phyloP scores from a whole-genome alignment of 30 jellyfish, hydroid and myxozoan species.

The Cassiopea xamachana region DNA sequence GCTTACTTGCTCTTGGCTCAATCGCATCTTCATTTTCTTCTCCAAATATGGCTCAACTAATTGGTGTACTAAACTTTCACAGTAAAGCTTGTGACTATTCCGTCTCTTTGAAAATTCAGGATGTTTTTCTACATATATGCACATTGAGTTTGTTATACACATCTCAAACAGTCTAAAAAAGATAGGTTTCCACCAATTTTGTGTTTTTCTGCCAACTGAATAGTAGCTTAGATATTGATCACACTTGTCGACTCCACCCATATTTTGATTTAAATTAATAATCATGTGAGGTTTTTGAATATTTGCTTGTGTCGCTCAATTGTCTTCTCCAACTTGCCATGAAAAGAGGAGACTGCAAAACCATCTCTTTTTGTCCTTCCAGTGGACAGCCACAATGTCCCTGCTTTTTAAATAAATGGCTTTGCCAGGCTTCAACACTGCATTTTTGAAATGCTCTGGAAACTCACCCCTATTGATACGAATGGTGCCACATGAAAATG shows the following conservation, averaged over 20 bases:
- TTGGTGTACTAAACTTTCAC: neutral
- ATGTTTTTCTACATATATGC: conserved; percentile 22
- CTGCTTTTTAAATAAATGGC: neutral
- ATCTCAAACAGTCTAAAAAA: conserved; percentile 60
- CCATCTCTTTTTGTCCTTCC: conserved; percentile 42
- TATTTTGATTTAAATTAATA: neutral
- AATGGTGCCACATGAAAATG: conserved; percentile 47
- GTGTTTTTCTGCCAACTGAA: conserved; percentile 8
- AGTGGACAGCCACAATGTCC: conserved; percentile 39
- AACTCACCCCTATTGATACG: conserved; percentile 41
- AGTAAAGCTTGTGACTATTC: conserved; percentile 3
- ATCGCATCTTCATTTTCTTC: neutral
- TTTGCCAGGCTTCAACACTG: conserved; percentile 15
- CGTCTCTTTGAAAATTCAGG: conserved; percentile 28
- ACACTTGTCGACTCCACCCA: conserved; percentile 35
- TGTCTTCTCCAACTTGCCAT: neutral
- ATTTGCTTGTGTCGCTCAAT: neutral
- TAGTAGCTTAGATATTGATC: conserved; percentile 4
- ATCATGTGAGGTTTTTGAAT: conserved; percentile 12
- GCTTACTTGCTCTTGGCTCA: conserved; percentile 3
- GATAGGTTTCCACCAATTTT: conserved; percentile 59
- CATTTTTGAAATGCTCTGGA: conserved; percentile 33
- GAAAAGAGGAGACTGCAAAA: conserved; percentile 3
- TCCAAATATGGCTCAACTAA: neutral
- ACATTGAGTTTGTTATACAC: conserved; percentile 48